Evolutionary conservation across 2,113 vertebrate genomes (phyloP).

Genomic region (Colius striatus): DNA sequence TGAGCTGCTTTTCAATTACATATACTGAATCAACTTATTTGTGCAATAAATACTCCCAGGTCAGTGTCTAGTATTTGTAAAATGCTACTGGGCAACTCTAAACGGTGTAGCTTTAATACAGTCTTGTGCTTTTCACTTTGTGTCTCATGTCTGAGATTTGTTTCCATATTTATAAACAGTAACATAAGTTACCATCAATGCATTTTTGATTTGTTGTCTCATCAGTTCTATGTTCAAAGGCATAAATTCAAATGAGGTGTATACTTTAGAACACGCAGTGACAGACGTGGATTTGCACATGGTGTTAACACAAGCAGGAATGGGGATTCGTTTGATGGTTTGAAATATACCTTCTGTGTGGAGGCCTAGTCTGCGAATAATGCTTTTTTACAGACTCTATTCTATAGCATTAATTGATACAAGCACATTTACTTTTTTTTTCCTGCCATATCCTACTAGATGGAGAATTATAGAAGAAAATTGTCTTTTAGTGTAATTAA

Average conservation of each 20-base stretch:
- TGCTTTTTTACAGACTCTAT: not conserved
- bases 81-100: not conserved
- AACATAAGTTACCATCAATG: not conserved
- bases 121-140: not conserved
- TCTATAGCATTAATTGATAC: not conserved
- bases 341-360: not conserved
- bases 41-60: not conserved
- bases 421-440: not conserved
- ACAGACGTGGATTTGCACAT: not conserved
- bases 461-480: not conserved
- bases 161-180: not conserved
- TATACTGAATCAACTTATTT: not conserved
- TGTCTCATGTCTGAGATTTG: not conserved
- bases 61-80: not conserved
- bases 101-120: not conserved
- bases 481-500: not conserved
- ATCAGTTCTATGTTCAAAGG: not conserved
- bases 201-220: not conserved
- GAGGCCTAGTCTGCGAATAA: not conserved
- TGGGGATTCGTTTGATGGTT: not conserved
- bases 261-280: not conserved
- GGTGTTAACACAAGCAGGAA: not conserved
- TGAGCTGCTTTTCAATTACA: not conserved
- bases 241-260: not conserved
- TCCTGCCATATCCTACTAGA: not conserved